These are phyloP conservation scores for Calameuta idolon DNA, from an alignment of 2,888 invertebrate species.

Conservation along the genomic window DNA sequence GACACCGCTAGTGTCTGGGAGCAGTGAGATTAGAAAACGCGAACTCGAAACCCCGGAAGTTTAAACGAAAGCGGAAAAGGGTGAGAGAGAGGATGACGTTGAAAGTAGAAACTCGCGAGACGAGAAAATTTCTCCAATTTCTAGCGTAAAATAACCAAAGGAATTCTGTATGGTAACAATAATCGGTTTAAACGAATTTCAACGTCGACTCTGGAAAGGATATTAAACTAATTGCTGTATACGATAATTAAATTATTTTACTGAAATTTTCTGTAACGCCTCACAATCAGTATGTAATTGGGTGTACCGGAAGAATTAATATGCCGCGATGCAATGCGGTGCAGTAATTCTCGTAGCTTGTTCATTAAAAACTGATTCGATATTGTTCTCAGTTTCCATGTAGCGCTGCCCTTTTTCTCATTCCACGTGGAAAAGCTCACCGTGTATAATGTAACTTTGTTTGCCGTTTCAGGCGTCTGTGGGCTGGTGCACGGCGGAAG, in stretches of 20 bases:
- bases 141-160: background rate
- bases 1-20: too few relatives aligned
- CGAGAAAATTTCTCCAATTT: background rate
- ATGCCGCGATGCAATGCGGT: background rate
- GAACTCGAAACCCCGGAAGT: too few relatives aligned
- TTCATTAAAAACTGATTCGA: background rate
- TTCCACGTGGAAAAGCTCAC: background rate
- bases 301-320: background rate
- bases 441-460: background rate
- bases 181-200: background rate
- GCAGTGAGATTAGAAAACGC: too few relatives aligned
- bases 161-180: too few relatives aligned
- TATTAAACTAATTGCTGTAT: background rate
- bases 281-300: background rate
- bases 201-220: background rate
- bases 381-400: background rate
- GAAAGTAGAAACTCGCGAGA: too few relatives aligned
- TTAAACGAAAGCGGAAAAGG: too few relatives aligned
- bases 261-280: background rate
- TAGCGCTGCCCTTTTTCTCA: background rate
- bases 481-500: constrained; percentile 51
- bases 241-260: background rate
- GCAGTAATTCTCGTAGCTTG: background rate
- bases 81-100: too few relatives aligned
- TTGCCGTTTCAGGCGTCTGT: constrained; percentile 52